A percentile compares a stretch with the other conserved stretches of the same genome.
These are phyloP conservation scores for Aspidapion aeneum DNA, from an alignment of 2,888 invertebrate species.

Conservation along the genomic window DNA sequence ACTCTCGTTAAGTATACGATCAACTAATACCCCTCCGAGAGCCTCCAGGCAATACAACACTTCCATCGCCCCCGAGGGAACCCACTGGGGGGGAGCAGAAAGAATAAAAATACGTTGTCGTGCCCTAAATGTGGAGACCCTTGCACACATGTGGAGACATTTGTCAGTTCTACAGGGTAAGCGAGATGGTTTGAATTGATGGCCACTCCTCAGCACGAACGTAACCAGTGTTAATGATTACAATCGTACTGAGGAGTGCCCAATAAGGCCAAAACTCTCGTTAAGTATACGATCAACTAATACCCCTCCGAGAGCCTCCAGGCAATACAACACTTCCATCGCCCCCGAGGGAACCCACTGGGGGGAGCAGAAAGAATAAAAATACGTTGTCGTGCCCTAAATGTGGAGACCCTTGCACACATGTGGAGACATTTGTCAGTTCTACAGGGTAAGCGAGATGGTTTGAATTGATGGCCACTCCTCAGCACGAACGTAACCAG, in stretches of 20 bases:
- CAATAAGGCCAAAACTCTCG: too few species aligned
- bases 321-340: conserved; percentile 25
- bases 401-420: conserved; percentile 83
- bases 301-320: conserved; percentile 41
- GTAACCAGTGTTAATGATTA: too few species aligned
- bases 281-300: too few species aligned
- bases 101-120: conserved; percentile 74
- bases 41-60: conserved; percentile 31
- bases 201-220: too few species aligned
- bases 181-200: too few species aligned
- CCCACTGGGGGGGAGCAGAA: conserved; percentile 53
- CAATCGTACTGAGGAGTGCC: too few species aligned
- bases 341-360: conserved; percentile 35
- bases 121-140: conserved; percentile 86
- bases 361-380: conserved; percentile 64
- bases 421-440: conserved; percentile 96
- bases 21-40: too few species aligned
- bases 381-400: conserved; percentile 89
- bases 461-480: too few species aligned
- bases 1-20: too few species aligned
- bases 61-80: conserved; percentile 28
- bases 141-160: conserved; percentile 96
- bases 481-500: too few species aligned
- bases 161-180: conserved; percentile 86
- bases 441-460: conserved; percentile 65